phyloP scores from a whole-genome alignment of 2,888 invertebrate species.

The Polydesmus complanatus region DNA sequence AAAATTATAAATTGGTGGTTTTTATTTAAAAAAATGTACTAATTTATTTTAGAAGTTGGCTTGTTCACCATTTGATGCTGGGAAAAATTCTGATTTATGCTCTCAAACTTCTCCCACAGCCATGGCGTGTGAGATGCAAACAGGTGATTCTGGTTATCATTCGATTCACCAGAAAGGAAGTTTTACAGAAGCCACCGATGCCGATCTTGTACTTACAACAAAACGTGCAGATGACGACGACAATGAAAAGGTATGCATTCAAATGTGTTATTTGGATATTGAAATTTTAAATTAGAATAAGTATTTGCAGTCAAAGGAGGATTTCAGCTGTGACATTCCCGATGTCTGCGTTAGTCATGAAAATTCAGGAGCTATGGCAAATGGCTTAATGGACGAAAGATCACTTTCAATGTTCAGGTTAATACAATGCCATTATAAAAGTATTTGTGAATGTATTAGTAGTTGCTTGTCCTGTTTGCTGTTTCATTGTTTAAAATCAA shows the following conservation, averaged over 20 bases:
- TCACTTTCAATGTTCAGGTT: neutral
- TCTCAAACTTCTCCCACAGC: neutral
- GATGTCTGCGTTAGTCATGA: slow-evolving; percentile 11
- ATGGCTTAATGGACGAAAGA: neutral
- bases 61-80: neutral
- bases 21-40: neutral
- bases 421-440: too few species aligned
- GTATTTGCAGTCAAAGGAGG: slow-evolving; percentile 6
- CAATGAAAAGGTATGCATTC: slow-evolving; percentile 9
- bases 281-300: neutral
- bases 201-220: slow-evolving; percentile 14
- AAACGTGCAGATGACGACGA: slow-evolving; percentile 15
- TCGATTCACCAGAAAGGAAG: neutral
- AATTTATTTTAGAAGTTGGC: slow-evolving; percentile 4
- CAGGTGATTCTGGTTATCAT: neutral
- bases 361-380: neutral
- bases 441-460: too few species aligned
- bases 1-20: slow-evolving; percentile 2
- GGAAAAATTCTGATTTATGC: neutral
- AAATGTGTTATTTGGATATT: too few species aligned
- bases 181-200: slow-evolving; percentile 18
- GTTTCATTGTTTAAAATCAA: too few species aligned
- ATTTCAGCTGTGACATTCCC: slow-evolving; percentile 16
- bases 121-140: neutral
- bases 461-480: too few species aligned